Evolutionary conservation across 2,797 vertebrate genomes (phyloP).

Genomic region (Peromyscus nudipes): DNA sequence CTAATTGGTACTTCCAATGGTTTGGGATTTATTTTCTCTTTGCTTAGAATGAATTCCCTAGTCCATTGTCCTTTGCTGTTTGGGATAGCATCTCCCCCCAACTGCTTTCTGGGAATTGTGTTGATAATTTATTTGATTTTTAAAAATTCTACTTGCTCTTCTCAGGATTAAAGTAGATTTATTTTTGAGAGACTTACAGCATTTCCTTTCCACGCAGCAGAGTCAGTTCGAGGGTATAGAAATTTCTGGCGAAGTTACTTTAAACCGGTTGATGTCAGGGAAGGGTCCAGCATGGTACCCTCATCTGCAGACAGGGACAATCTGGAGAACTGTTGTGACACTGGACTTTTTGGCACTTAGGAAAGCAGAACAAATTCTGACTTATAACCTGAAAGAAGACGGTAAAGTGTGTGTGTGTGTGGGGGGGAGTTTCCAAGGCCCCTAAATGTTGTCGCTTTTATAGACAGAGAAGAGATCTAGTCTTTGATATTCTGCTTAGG

Average conservation of each 20-base stretch:
- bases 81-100: background rate
- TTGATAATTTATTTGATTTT: background rate
- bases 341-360: background rate
- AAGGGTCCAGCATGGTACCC: no score
- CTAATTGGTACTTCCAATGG: background rate
- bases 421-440: background rate
- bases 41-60: background rate
- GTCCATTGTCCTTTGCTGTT: background rate
- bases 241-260: background rate
- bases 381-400: background rate
- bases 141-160: background rate
- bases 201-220: background rate
- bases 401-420: background rate
- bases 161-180: background rate
- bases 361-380: background rate
- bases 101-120: background rate
- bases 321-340: background rate
- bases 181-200: background rate
- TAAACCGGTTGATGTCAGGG: no score
- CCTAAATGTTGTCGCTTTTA: background rate
- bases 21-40: background rate
- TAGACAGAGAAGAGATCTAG: background rate
- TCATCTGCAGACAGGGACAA: background rate
- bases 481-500: background rate
- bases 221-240: background rate